Evolutionary conservation across 2,888 invertebrate species (phyloP).

Genomic region (Athalia circularis): DNA sequence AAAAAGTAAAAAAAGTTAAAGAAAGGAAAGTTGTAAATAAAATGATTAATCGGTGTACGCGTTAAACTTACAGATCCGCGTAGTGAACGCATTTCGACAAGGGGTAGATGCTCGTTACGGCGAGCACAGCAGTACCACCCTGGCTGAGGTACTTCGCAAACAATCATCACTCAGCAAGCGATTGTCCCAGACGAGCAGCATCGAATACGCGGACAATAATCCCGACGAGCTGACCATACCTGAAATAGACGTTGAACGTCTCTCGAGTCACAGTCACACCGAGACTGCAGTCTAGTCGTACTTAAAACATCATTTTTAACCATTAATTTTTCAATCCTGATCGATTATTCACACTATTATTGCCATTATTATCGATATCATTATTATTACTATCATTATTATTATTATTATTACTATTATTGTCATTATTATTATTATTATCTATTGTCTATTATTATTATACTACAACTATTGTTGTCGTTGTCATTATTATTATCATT

Average conservation of each 20-base stretch:
- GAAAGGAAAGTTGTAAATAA: no score
- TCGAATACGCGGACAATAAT: constrained; percentile 90
- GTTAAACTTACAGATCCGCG: constrained; percentile 99
- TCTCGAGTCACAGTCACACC: constrained; percentile 95
- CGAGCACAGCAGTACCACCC: constrained; percentile 93
- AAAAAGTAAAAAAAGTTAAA: constrained; percentile 1
- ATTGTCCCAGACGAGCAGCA: constrained; percentile 92
- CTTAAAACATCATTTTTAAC: background rate
- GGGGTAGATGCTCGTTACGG: constrained; percentile 90
- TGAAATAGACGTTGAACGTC: constrained; percentile 94
- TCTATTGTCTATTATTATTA: no score
- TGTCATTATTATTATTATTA: no score
- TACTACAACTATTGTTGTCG: no score
- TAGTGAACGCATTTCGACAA: constrained; percentile 99
- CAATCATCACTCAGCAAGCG: constrained; percentile 95
- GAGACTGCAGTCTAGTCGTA: constrained; percentile 90
- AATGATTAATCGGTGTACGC: no score
- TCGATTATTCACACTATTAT: no score
- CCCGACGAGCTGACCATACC: constrained; percentile 92
- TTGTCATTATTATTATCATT: no score
- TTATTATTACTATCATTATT: no score
- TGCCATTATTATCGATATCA: no score
- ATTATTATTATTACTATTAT: no score
- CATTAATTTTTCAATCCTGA: no score
- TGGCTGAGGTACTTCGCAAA: constrained; percentile 95